Evolutionary conservation across 2,113 vertebrate genomes (phyloP).

Genomic region (Coptodon rendalli): DNA sequence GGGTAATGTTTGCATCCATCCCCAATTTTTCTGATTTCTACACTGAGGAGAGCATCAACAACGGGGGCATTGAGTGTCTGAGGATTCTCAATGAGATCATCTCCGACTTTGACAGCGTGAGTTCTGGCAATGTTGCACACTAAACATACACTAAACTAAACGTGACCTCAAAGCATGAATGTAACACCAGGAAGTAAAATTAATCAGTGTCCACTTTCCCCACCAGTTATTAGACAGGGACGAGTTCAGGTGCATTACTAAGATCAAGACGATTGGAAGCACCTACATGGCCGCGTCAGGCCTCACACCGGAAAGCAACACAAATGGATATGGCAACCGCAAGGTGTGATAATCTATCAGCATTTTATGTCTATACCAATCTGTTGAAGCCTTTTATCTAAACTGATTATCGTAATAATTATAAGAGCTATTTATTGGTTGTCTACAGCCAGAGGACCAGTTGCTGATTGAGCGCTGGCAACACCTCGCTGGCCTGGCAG

Average conservation of each 20-base stretch:
- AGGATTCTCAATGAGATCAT: slow-evolving; percentile 97
- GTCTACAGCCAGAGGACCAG: slow-evolving; percentile 73
- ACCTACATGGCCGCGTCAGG: slow-evolving; percentile 98
- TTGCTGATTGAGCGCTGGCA: slow-evolving; percentile 86
- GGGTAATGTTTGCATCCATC: slow-evolving; percentile 96
- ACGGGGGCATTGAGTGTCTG: slow-evolving; percentile 90
- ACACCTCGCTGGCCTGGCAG: slow-evolving; percentile 87
- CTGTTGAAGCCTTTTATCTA: neutral
- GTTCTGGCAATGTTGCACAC: slow-evolving; percentile 2
- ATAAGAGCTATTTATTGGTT: neutral
- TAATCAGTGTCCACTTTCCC: neutral
- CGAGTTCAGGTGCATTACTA: slow-evolving; percentile 91
- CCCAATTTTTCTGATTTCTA: slow-evolving; percentile 98
- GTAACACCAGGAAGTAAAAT: neutral
- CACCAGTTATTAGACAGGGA: slow-evolving; percentile 84
- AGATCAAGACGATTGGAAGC: slow-evolving; percentile 97
- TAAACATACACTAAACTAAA: neutral
- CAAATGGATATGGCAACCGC: slow-evolving; percentile 69
- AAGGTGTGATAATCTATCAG: slow-evolving; percentile 61
- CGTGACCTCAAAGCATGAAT: neutral
- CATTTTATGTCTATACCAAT: neutral
- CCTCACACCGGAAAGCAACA: slow-evolving; percentile 76
- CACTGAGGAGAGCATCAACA: slow-evolving; percentile 95
- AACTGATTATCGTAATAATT: neutral
- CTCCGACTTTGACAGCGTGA: slow-evolving; percentile 92